Conservation (phyloP, 2,888 invertebrate genomes). For the Polietes domitor region DNA sequence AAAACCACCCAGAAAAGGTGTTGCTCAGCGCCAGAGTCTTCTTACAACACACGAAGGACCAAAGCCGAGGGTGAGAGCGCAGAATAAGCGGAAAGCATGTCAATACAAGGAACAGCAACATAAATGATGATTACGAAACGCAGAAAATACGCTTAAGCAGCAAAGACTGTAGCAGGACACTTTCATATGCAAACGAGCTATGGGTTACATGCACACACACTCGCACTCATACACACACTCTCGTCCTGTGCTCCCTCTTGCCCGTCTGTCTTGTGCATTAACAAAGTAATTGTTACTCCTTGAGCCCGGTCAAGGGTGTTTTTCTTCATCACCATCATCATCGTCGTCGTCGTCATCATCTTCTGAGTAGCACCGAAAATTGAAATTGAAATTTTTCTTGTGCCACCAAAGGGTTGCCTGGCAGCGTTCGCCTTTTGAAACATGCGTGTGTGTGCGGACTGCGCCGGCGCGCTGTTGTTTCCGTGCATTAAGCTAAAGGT, state of each 20-base stretch:
- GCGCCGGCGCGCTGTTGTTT: neutral
- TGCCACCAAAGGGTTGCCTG: constrained; percentile 49
- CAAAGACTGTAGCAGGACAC: constrained; percentile 56
- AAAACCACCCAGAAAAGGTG: constrained; percentile 60
- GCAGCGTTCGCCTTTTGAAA: too few species aligned
- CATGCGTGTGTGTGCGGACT: neutral
- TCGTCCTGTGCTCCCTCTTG: neutral
- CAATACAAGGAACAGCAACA: neutral
- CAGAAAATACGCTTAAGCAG: neutral
- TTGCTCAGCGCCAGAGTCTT: constrained; percentile 47
- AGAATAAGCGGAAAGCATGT: constrained; percentile 41
- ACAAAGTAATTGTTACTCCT: constrained; percentile 28
- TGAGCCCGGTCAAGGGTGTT: constrained; percentile 63
- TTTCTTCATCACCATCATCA: constrained; percentile 10
- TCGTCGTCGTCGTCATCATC: neutral
- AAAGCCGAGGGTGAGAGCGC: neutral
- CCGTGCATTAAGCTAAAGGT: constrained; percentile 59
- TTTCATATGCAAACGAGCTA: constrained; percentile 68
- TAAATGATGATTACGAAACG: neutral
- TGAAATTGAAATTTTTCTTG: neutral
- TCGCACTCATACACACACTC: neutral
- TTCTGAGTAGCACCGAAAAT: too few species aligned
- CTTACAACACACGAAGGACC: constrained; percentile 13
- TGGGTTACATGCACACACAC: constrained; percentile 15
- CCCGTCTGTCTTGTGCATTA: neutral